Evolutionary conservation across 2,797 vertebrate species (phyloP), one percentile per base, ranked within the genome.

Genomic region (Rhadinocentrus ornatus): DNA sequence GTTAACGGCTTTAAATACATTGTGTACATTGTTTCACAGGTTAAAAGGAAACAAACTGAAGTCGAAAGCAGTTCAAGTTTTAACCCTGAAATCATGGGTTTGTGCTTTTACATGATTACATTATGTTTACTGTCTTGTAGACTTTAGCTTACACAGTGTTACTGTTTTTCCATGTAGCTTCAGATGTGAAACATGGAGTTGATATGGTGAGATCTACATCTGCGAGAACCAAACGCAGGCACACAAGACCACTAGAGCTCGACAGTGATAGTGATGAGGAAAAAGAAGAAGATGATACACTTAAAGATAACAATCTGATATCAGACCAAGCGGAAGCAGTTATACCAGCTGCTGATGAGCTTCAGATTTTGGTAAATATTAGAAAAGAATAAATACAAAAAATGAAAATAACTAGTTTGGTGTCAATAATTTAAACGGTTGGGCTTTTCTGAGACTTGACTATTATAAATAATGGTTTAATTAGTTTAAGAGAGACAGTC

Each of bases 241-340:
- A 96, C 0, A 95, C 95, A 1, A 94, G 97, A 84, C 97, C 97
- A 0, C 82, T 96, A 60, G 94, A 94, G 68, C 95, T 99, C 0
- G 97, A 99, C 86, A 99, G 97, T 0, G 97, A 97, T 7, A 96
- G 95, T 18, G 96, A 96, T 46, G 96, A 96, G 41, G 55, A 64
- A 44, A 62, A 72, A 0, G 95, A 95, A 26, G 94, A 95, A 56
- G 94, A 94, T 29, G 58, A 81, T 4, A 92, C 91, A 29, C 91
- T 93, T 62, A 68, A 78, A 62, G 78, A 79, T 74, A 73, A 86
- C 55, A 80, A 85, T 37, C 31, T 12, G 0, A 88, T 66, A 3
- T 90, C 92, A 52, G 89, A 86, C 27, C 93, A 93, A 81, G 91
- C 93, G 0, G 82, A 92, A 32, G 91, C 88, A 46, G 72, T 83